Evolutionary conservation across 2,113 vertebrate species (phyloP), one percentile per base, ranked within the genome.

Genomic region (Gobiocypris rarus): DNA sequence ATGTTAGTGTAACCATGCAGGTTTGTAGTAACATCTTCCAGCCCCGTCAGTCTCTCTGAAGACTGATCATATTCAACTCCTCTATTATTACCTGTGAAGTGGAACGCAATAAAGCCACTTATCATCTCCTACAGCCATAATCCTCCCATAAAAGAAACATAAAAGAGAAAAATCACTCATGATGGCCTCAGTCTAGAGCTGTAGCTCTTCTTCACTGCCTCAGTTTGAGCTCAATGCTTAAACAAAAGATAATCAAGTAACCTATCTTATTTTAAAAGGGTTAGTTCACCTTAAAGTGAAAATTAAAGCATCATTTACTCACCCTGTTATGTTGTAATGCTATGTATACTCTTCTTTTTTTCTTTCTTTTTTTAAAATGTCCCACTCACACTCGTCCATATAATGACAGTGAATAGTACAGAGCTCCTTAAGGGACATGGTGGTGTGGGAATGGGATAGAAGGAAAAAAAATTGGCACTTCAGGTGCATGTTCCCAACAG

Each of bases 121-220:
- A 75, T 75, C 45, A 52, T 75, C 73, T 75, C 48, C 73, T 75
- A 31, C 48, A 75, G 73, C 45, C 26, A 75, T 75, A 75, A 75
- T 52, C 48, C 15, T 8, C 15, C 73, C 45, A 75, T 75, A 75
- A 75, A 75, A 52, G 73, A 52, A 28, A 31, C 41, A 73, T 73
- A 75, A 48, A 50, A 52, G 43, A 22, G 43, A 75, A 52, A 75
- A 75, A 75, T 31, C 48, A 17, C 43, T 75, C 9, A 3, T 48
- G 70, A 73, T 3, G n/a, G 41, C 13, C 41, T 15, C 26, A 65
- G 26, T 65, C 26, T 73, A 26, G 41, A 45, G 70, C 70, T 45
- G 6, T n/a, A 45, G 11, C n/a, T 70, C 31, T 70, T 41, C 65
- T 69, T 70, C 19, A 70, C 19, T 5, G 34, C 34, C 4, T 2